These are phyloP conservation scores for Rafetus swinhoei DNA, from an alignment of 2,113 vertebrate species.

Conservation along the genomic window DNA sequence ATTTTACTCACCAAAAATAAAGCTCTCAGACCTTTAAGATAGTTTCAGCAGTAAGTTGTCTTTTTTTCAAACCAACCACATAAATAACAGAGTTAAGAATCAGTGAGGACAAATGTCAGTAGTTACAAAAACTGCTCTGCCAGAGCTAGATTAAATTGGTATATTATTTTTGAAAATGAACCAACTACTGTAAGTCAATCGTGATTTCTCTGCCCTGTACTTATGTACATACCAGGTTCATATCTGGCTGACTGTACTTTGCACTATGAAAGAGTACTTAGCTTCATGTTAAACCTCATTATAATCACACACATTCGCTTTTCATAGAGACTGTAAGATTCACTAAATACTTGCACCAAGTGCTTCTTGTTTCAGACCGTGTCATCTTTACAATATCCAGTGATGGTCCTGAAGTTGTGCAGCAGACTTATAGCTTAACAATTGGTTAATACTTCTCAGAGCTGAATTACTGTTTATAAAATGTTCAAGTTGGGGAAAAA, in stretches of 20 bases:
- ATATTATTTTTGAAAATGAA: not conserved
- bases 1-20: not conserved
- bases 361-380: not conserved
- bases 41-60: not conserved
- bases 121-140: not conserved
- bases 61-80: not conserved
- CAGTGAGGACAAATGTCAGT: not conserved
- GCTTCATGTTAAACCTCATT: not conserved
- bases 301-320: not conserved
- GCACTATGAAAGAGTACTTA: not conserved
- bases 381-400: not conserved
- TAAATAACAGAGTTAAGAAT: not conserved
- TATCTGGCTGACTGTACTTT: not conserved
- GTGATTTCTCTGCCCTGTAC: not conserved
- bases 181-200: not conserved
- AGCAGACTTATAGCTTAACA: not conserved
- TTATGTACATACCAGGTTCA: not conserved
- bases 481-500: not conserved
- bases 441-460: not conserved
- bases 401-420: not conserved
- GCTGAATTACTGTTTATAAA: not conserved
- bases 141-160: not conserved
- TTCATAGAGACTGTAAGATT: not conserved
- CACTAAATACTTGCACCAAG: not conserved
- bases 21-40: not conserved